A percentile compares a stretch with the other conserved stretches of the same genome.
Evolutionary conservation across 2,113 vertebrate genomes (phyloP).

Genomic region (Todiramphus chloris): DNA sequence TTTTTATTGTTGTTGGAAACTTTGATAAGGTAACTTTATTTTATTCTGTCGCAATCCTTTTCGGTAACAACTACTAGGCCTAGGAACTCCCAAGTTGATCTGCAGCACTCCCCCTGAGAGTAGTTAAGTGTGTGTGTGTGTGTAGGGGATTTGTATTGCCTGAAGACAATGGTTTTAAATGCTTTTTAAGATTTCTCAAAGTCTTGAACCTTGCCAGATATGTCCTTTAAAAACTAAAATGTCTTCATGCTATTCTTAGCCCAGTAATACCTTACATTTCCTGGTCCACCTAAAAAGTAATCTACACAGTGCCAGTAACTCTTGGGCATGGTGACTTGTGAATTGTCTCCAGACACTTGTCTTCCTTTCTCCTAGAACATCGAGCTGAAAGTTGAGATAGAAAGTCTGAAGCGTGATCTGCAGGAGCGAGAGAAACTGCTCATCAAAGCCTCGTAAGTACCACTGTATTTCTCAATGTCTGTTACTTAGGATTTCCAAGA

Average conservation of each 20-base stretch:
- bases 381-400: slow-evolving; percentile 95
- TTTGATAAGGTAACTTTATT: not conserved
- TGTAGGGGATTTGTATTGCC: not conserved
- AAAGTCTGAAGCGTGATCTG: slow-evolving; percentile 92
- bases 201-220: not conserved
- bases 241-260: not conserved
- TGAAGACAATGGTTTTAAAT: not conserved
- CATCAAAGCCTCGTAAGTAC: slow-evolving; percentile 94
- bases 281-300: not conserved
- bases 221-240: not conserved
- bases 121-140: not conserved
- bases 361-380: slow-evolving; percentile 84
- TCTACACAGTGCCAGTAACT: not conserved
- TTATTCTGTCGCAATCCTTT: not conserved
- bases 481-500: not conserved
- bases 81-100: not conserved
- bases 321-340: not conserved
- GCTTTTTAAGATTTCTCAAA: not conserved
- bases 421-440: slow-evolving; percentile 92
- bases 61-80: not conserved
- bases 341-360: not conserved
- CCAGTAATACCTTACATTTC: not conserved
- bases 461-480: not conserved
- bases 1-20: not conserved
- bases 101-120: rapidly evolving